Conservation (phyloP, 2,888 invertebrate genomes). For the Troides helena region DNA sequence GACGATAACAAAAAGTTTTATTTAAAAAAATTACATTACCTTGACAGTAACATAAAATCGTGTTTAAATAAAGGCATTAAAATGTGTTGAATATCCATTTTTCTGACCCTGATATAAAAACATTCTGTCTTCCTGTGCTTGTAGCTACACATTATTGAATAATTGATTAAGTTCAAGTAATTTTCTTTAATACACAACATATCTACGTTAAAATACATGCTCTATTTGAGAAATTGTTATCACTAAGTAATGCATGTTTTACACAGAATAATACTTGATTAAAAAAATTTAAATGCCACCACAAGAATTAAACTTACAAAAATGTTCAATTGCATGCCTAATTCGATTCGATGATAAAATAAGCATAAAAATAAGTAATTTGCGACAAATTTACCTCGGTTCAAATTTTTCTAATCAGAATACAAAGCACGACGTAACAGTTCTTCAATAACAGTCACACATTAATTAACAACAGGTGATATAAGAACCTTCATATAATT, state of each 20-base stretch:
- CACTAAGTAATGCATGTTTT: background rate
- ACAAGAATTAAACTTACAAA: constrained; percentile 10
- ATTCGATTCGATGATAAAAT: constrained; percentile 46
- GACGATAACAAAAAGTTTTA: background rate
- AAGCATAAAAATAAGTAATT: constrained; percentile 45
- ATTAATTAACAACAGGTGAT: constrained; percentile 22
- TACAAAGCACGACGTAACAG: constrained; percentile 31
- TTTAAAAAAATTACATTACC: background rate
- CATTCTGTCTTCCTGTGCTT: background rate
- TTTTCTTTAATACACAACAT: background rate
- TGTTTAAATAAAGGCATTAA: constrained; percentile 1
- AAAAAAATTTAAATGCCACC: background rate
- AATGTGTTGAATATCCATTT: background rate
- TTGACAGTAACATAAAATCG: constrained; percentile 4
- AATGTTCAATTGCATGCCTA: constrained; percentile 38
- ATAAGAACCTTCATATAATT: constrained; percentile 27
- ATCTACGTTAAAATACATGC: background rate
- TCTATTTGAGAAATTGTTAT: background rate
- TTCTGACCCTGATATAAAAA: constrained; percentile 6
- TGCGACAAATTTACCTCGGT: constrained; percentile 52
- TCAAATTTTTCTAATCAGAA: constrained; percentile 35
- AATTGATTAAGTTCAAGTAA: background rate
- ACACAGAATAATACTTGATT: background rate
- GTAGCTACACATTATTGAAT: background rate
- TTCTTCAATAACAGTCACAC: constrained; percentile 25